Conservation (phyloP, 2,888 invertebrate species). For the Tachina lurida region DNA sequence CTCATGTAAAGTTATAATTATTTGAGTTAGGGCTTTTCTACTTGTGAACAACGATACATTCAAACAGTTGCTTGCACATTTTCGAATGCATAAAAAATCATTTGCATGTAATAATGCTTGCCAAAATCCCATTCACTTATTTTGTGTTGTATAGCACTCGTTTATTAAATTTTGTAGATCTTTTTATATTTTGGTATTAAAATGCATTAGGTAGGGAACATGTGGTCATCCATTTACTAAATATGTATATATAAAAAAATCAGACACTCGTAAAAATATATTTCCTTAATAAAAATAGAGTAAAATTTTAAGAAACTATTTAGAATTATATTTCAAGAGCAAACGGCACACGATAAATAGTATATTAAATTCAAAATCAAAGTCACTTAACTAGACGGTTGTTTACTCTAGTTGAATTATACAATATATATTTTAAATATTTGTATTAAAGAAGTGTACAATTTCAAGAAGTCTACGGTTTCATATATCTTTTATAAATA, state of each 20-base stretch:
- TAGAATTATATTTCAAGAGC: conserved; percentile 13
- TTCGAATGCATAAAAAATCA: conserved; percentile 15
- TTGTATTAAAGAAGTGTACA: not conserved
- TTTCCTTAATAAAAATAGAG: conserved; percentile 3
- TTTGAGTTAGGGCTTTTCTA: no score
- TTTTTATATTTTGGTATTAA: conserved; percentile 35
- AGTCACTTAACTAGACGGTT: not conserved
- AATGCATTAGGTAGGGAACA: not conserved
- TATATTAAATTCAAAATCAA: conserved; percentile 9
- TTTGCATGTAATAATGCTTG: conserved; percentile 35
- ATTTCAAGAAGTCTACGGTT: not conserved
- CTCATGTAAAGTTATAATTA: no score
- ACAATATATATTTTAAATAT: not conserved
- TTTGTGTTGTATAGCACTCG: conserved; percentile 1
- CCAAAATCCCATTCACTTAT: conserved; percentile 38
- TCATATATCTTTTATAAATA: no score
- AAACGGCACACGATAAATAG: not conserved
- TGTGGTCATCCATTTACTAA: not conserved
- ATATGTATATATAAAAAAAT: not conserved
- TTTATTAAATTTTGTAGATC: no score
- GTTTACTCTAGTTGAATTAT: not conserved
- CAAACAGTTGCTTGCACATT: not conserved
- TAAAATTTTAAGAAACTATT: not conserved
- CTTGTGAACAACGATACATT: no score
- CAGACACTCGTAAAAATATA: not conserved